Conservation (phyloP, 1,140 invertebrate species). For the Bombyx mandarina region DNA sequence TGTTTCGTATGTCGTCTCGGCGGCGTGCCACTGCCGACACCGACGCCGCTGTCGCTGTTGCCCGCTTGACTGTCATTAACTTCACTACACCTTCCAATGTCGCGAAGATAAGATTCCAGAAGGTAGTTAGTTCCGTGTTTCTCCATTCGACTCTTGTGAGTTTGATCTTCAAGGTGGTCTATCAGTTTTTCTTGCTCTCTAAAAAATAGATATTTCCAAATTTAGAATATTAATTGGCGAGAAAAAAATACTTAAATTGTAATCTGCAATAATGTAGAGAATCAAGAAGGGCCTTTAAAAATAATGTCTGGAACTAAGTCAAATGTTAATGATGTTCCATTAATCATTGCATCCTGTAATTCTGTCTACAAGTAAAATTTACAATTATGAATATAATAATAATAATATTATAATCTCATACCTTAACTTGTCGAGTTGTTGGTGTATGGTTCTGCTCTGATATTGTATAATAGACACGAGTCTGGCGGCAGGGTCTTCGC, state of each 20-base stretch:
- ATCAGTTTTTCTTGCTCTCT: slow-evolving; percentile 86
- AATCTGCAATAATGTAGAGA: not conserved
- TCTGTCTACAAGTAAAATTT: not conserved
- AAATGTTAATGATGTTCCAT: too few relatives aligned
- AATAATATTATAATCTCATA: slow-evolving; percentile 20
- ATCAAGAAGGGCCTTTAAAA: not conserved
- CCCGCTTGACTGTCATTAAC: slow-evolving; percentile 66
- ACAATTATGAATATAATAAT: not conserved
- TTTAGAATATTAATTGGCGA: not conserved
- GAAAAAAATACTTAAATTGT: not conserved
- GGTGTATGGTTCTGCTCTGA: slow-evolving; percentile 86
- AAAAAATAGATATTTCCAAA: slow-evolving; percentile 31
- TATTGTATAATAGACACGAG: slow-evolving; percentile 83
- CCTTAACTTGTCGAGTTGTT: slow-evolving; percentile 78
- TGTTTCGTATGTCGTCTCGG: slow-evolving; percentile 65
- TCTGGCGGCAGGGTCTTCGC: slow-evolving; percentile 74
- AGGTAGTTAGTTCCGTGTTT: slow-evolving; percentile 87
- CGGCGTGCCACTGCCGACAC: slow-evolving; percentile 63
- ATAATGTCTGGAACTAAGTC: not conserved
- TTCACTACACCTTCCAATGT: slow-evolving; percentile 60
- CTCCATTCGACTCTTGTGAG: slow-evolving; percentile 78
- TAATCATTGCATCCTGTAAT: too few relatives aligned
- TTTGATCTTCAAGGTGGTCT: slow-evolving; percentile 81
- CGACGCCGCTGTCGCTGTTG: slow-evolving; percentile 74
- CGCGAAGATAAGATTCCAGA: slow-evolving; percentile 80